These are phyloP conservation scores for Ectropis crepuscularia DNA, from an alignment of 2,888 invertebrate genomes.

Conservation along the genomic window DNA sequence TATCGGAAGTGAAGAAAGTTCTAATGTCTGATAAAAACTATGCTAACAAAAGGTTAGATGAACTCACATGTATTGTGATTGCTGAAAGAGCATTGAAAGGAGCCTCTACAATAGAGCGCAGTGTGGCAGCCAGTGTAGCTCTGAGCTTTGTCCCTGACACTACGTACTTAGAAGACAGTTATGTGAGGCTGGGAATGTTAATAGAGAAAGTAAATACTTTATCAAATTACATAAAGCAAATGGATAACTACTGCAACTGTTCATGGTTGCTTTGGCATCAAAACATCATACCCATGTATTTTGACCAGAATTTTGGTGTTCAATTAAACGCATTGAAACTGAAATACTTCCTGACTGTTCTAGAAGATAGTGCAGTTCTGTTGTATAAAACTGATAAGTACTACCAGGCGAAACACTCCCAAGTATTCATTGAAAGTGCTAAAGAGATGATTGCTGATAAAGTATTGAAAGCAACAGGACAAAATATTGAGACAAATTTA, in stretches of 20 bases:
- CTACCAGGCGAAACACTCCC: conserved; percentile 57
- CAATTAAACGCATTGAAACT: conserved; percentile 87
- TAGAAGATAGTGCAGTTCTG: conserved; percentile 73
- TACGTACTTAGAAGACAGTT: conserved; percentile 86
- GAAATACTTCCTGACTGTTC: conserved; percentile 74
- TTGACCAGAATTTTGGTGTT: conserved; percentile 88
- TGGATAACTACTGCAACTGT: conserved; percentile 88
- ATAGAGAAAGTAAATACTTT: conserved; percentile 88
- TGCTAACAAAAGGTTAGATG: conserved; percentile 87
- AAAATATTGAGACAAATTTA: conserved; percentile 95
- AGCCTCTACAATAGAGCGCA: conserved; percentile 86
- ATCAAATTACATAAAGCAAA: conserved; percentile 82
- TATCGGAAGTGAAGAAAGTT: conserved; percentile 88
- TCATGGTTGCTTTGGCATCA: conserved; percentile 93
- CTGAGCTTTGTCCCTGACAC: conserved; percentile 87
- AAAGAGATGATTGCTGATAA: conserved; percentile 80
- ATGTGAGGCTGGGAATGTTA: conserved; percentile 84
- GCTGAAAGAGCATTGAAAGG: conserved; percentile 88
- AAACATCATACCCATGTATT: conserved; percentile 90
- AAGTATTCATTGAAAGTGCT: conserved; percentile 65
- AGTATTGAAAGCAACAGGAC: conserved; percentile 90
- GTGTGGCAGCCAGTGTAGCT: conserved; percentile 87
- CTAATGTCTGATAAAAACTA: conserved; percentile 86
- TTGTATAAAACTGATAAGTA: conserved; percentile 67
- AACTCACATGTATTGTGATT: conserved; percentile 90